phyloP scores from a whole-genome alignment of 1,140 invertebrate genomes.

The Zaprionus nigranus region DNA sequence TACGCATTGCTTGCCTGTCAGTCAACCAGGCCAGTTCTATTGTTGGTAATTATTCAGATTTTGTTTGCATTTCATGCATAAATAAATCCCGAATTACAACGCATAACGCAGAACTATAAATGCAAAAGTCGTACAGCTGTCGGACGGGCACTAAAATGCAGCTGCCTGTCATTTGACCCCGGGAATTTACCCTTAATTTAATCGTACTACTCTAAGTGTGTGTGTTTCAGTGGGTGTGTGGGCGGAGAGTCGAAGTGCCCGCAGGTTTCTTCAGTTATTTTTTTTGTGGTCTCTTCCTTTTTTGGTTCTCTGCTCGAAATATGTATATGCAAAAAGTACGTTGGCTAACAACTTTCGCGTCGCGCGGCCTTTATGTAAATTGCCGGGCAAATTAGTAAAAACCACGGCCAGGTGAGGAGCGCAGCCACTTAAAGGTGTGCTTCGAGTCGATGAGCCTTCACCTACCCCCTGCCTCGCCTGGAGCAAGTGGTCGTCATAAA shows the following conservation, averaged over 20 bases:
- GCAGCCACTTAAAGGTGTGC: constrained; percentile 41
- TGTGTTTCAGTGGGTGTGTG: constrained; percentile 13
- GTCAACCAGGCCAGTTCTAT: constrained; percentile 42
- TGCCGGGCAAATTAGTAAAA: constrained; percentile 72
- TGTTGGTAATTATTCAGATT: constrained; percentile 76
- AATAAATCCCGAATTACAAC: constrained; percentile 67
- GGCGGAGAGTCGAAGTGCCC: constrained; percentile 33
- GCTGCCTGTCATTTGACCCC: constrained; percentile 67
- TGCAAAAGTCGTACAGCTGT: constrained; percentile 65
- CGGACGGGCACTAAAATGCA: constrained; percentile 67
- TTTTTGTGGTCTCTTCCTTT: constrained; percentile 11
- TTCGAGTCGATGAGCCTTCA: constrained; percentile 34
- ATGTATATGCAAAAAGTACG: constrained; percentile 61
- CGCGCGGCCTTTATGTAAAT: constrained; percentile 71
- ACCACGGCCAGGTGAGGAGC: constrained; percentile 29
- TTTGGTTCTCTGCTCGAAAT: constrained; percentile 26
- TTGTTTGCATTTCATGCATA: constrained; percentile 73
- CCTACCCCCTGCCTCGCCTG: background rate
- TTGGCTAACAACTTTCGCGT: constrained; percentile 50
- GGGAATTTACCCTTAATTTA: constrained; percentile 52
- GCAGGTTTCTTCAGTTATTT: constrained; percentile 6
- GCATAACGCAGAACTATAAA: constrained; percentile 60
- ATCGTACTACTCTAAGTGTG: constrained; percentile 45
- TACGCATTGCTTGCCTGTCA: constrained; percentile 47
- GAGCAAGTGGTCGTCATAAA: constrained; percentile 61